phyloP scores from a whole-genome alignment of 2,113 vertebrate species.

The Prionailurus viverrinus region DNA sequence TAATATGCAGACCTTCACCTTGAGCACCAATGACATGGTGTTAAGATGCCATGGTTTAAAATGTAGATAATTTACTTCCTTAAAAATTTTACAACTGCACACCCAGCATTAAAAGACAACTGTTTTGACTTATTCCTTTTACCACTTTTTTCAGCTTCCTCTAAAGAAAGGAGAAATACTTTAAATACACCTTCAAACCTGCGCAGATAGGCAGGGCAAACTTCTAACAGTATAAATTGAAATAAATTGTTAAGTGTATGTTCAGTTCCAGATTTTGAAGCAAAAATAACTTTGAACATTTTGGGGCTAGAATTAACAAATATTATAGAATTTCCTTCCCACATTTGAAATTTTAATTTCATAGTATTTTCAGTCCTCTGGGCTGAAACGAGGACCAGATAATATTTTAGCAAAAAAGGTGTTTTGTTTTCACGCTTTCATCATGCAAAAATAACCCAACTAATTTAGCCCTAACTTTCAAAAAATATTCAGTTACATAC shows the following conservation, averaged over 20 bases:
- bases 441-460: conserved; percentile 83
- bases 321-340: conserved; percentile 83
- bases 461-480: conserved; percentile 80
- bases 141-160: conserved; percentile 44
- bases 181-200: conserved; percentile 60
- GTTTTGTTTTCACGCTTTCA: conserved; percentile 83
- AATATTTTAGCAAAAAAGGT: conserved; percentile 84
- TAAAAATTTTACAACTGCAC: conserved; percentile 15
- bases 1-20: background rate
- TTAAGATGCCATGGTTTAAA: conserved; percentile 2
- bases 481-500: conserved; percentile 80
- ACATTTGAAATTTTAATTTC: conserved; percentile 84
- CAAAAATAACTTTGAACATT: conserved; percentile 85
- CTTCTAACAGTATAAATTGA: conserved; percentile 63
- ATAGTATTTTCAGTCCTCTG: conserved; percentile 82
- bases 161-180: conserved; percentile 56
- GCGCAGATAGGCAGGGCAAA: conserved; percentile 39
- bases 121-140: conserved; percentile 53
- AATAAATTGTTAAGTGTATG: conserved; percentile 78
- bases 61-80: conserved; percentile 25
- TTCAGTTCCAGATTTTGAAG: conserved; percentile 83
- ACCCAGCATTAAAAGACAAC: background rate
- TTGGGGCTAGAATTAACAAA: conserved; percentile 84
- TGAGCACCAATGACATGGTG: background rate
- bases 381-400: conserved; percentile 81